Conservation (phyloP, 2,888 invertebrate species). For the Trachelus stipa region DNA sequence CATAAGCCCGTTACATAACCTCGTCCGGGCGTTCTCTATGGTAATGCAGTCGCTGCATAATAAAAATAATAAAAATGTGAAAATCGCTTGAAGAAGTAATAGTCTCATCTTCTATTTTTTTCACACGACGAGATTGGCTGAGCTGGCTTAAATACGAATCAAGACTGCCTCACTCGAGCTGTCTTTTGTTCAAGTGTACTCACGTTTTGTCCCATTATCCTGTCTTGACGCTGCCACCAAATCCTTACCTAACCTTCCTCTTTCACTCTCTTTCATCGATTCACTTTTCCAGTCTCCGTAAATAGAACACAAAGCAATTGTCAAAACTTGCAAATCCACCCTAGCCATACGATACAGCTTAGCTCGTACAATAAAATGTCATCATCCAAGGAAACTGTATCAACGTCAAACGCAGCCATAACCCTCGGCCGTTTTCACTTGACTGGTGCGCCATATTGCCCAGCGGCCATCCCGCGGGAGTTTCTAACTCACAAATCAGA, state of each 20-base stretch:
- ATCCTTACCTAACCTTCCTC: not conserved
- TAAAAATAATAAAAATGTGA: not conserved
- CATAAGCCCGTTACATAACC: constrained; percentile 24
- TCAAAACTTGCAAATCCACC: not conserved
- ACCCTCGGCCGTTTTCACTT: not conserved
- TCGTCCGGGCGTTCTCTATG: not conserved
- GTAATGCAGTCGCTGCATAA: not conserved
- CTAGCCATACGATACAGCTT: no score
- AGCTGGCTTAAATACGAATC: constrained; percentile 10
- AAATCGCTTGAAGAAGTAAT: not conserved
- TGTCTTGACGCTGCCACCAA: constrained; percentile 19
- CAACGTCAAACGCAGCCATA: not conserved
- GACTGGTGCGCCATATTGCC: not conserved
- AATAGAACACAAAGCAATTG: not conserved
- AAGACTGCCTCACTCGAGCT: constrained; percentile 24
- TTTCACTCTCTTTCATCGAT: not conserved
- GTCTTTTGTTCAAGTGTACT: constrained; percentile 24
- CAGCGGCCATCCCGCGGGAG: not conserved
- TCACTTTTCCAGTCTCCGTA: not conserved
- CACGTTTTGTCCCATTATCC: constrained; percentile 22
- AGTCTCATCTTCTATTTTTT: not conserved
- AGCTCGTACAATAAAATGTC: not conserved
- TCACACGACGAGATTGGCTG: not conserved
- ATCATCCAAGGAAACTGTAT: not conserved
- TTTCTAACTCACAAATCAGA: not conserved